A percentile compares a stretch with the other conserved stretches of the same genome.
phyloP scores from a whole-genome alignment of 2,888 invertebrate genomes.

The Dynastes grantii region DNA sequence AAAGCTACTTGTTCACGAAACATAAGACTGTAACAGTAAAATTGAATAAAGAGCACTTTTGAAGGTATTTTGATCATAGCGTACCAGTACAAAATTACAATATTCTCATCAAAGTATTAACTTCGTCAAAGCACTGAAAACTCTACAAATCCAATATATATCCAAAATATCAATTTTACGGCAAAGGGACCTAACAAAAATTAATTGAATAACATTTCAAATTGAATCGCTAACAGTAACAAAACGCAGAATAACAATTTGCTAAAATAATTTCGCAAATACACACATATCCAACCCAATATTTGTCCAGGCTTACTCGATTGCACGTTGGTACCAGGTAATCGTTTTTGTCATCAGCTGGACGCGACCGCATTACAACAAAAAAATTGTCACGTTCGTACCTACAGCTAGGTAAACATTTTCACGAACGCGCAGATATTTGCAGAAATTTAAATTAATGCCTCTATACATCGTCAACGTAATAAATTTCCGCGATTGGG shows the following conservation, averaged over 20 bases:
- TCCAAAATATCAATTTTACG: neutral
- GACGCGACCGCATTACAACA: neutral
- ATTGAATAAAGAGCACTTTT: too few relatives aligned
- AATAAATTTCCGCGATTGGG: neutral
- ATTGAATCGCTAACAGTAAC: conserved; percentile 5
- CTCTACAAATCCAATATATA: too few relatives aligned
- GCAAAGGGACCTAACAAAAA: conserved; percentile 8
- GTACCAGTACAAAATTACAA: too few relatives aligned
- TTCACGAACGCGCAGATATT: neutral
- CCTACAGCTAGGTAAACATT: neutral
- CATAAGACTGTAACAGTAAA: too few relatives aligned
- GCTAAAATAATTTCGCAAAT: conserved; percentile 24
- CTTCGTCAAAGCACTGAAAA: too few relatives aligned
- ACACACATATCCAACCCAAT: neutral
- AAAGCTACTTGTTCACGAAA: too few relatives aligned
- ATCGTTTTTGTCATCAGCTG: conserved; percentile 14
- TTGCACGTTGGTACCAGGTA: neutral
- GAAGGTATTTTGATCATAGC: too few relatives aligned
- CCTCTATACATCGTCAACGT: neutral
- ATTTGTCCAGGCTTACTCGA: conserved; percentile 21
- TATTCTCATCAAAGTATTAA: too few relatives aligned
- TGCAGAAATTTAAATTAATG: conserved; percentile 20
- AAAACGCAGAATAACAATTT: neutral
- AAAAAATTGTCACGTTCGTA: conserved; percentile 20
- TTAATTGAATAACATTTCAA: conserved; percentile 14